These are phyloP conservation scores for Mesoligia furuncula DNA, from an alignment of 2,888 invertebrate genomes.

Conservation along the genomic window DNA sequence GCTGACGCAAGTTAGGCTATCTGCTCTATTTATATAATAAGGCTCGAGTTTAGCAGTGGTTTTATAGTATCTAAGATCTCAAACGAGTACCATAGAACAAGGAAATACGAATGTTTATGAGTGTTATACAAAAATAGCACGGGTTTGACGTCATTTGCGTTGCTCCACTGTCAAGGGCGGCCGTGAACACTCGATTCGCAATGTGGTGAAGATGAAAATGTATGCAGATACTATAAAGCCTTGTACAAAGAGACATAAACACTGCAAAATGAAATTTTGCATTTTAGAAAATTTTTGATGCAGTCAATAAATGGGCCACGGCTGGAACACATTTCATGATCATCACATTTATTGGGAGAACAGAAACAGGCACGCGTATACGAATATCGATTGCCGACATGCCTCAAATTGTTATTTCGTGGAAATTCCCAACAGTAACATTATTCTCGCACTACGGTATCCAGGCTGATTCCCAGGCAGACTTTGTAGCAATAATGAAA, in stretches of 20 bases:
- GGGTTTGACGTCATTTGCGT: conserved; percentile 64
- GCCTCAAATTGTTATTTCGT: conserved; percentile 37
- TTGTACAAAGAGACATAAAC: not conserved
- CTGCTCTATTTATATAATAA: conserved; percentile 27
- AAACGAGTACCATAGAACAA: conserved; percentile 55
- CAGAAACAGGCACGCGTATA: conserved; percentile 15
- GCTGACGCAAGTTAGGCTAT: conserved; percentile 44
- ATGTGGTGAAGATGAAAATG: conserved; percentile 35
- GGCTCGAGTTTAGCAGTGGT: conserved; percentile 33
- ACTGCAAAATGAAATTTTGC: not conserved
- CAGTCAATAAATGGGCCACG: not conserved
- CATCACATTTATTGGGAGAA: conserved; percentile 16
- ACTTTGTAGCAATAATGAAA: conserved; percentile 30
- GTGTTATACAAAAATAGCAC: conserved; percentile 65
- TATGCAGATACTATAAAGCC: conserved; percentile 35
- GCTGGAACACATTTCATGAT: not conserved
- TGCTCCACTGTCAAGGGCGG: conserved; percentile 69
- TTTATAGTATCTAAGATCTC: conserved; percentile 42
- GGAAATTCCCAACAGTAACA: conserved; percentile 40
- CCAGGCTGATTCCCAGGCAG: conserved; percentile 34
- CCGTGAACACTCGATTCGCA: conserved; percentile 39
- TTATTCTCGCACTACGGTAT: conserved; percentile 45
- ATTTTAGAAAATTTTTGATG: not conserved
- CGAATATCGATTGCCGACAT: conserved; percentile 14
- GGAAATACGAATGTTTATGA: conserved; percentile 72